Percentiles rank a stretch among this genome's conserved stretches.
Conservation (phyloP, 2,113 vertebrate species). For the Ahaetulla prasina region DNA sequence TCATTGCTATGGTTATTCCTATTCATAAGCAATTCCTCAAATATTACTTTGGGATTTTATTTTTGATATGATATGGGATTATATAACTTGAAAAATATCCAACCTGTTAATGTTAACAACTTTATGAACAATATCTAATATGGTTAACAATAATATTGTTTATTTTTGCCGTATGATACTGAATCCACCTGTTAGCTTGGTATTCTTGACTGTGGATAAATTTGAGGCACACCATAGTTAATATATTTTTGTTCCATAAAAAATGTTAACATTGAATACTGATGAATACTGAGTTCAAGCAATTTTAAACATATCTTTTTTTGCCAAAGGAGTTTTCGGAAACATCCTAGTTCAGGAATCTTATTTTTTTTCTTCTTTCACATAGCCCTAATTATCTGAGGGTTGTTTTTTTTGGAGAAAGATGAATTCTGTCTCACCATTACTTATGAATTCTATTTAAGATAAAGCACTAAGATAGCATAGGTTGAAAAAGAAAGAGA, state of each 20-base stretch:
- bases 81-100: background rate
- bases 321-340: background rate
- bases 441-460: conserved; percentile 29
- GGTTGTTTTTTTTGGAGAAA: background rate
- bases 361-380: background rate
- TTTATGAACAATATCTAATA: background rate
- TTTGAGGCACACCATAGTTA: background rate
- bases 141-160: background rate
- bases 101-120: background rate
- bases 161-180: background rate
- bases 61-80: background rate
- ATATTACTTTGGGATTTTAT: background rate
- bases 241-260: background rate
- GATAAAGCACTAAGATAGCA: conserved; percentile 5
- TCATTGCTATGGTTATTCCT: background rate
- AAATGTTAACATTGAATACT: background rate
- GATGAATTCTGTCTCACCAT: background rate
- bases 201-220: background rate
- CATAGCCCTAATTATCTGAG: rapidly evolving
- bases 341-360: background rate
- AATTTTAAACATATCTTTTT: background rate
- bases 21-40: background rate
- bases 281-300: background rate
- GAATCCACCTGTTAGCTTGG: background rate
- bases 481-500: conserved; percentile 11